Evolutionary conservation across 2,888 invertebrate genomes (phyloP), one percentile per base, ranked within the genome.

Genomic region (Quadriops clusia): DNA sequence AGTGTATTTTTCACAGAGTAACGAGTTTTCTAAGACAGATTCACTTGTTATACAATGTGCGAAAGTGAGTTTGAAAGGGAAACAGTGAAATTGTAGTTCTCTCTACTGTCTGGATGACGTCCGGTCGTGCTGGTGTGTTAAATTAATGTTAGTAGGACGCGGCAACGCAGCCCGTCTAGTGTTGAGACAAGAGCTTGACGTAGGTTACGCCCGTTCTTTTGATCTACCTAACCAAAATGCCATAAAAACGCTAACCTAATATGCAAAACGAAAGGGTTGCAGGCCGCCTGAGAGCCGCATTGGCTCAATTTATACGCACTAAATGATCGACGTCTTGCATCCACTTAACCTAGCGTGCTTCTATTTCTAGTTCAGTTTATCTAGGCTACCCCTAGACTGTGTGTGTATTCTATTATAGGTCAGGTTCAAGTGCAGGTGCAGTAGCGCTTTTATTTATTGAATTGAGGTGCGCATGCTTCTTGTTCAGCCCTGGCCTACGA

Each of bases 351-450:
- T 30, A 36, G 28, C 41, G 40, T 40, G 17, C 29, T 27, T 36
- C 45, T 43, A 47, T 45, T 46, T 50, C 46, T 44, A 45, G 46
- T n/a, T n/a, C n/a, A n/a, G n/a, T 45, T 45, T 46, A 50, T 52
- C 51, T 55, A 53, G 54, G 53, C 48, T 53, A 53, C 50, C 51
- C 50, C 43, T 49, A 49, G 48, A 46, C 50, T 36, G 32, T 36
- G 31, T 34, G 18, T 27, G 30, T 42, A 43, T 43, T 44, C 50
- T 49, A 51, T 58, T 56, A 51, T 56, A 55, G 60, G 60, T 59
- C 60, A 61, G 60, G 60, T 60, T 61, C 60, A 61, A 61, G 60
- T 58, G 54, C 59, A 60, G 56, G 56, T 59, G 58, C 51, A 54
- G 49, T 43, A 44, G 41, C 42, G 42, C 37, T 43, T 44, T 49